Percentiles rank a stretch among this genome's conserved stretches.
Evolutionary conservation across 2,888 invertebrate species (phyloP).

Genomic region (Synergus gifuensis): DNA sequence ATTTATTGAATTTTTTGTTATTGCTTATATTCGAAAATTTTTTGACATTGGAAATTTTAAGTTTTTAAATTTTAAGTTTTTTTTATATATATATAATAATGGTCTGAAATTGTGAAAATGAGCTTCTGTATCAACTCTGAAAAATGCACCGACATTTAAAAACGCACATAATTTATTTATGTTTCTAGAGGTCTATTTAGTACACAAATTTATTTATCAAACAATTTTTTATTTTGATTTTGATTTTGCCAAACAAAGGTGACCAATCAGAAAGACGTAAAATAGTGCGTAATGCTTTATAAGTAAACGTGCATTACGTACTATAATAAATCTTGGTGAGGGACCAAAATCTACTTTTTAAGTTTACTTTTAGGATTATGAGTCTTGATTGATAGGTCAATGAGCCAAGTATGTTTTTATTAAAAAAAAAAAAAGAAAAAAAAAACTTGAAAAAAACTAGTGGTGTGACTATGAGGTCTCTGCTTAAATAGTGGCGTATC

Average conservation of each 20-base stretch:
- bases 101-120: no score
- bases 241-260: constrained; percentile 1
- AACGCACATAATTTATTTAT: constrained; percentile 27
- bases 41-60: no score
- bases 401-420: constrained; percentile 40
- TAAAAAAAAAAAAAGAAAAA: background rate
- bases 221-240: constrained; percentile 26
- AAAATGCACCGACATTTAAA: constrained; percentile 12
- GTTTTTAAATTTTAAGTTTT: no score
- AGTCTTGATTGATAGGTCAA: constrained; percentile 56
- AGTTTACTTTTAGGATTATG: constrained; percentile 60
- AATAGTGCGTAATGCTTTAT: constrained; percentile 13
- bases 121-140: no score
- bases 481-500: background rate
- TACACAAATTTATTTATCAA: no score
- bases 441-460: constrained; percentile 4
- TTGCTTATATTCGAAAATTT: no score
- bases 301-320: constrained; percentile 26
- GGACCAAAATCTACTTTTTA: constrained; percentile 63
- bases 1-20: no score
- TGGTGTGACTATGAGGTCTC: constrained; percentile 7
- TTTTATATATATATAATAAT: no score
- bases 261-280: background rate
- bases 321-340: constrained; percentile 58
- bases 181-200: background rate